A percentile compares a stretch with the other conserved stretches of the same genome.
Conservation (phyloP, 2,113 vertebrate species). For the Ceyx cyanopectus region DNA sequence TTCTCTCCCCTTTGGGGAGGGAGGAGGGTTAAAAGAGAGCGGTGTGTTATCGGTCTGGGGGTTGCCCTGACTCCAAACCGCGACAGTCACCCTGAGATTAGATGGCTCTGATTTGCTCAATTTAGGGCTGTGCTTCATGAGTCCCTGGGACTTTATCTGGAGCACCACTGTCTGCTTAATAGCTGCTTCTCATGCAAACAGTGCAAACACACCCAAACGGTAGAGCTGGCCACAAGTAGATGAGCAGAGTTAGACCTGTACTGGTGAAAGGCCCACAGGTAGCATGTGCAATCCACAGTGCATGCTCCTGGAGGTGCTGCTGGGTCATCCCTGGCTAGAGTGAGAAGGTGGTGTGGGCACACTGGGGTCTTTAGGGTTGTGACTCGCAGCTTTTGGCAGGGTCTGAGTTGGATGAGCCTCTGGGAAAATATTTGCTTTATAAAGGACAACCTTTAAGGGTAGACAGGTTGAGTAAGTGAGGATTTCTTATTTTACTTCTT, state of each 20-base stretch:
- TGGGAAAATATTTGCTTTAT: background rate
- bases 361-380: background rate
- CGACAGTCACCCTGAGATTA: background rate
- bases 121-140: background rate
- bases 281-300: background rate
- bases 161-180: background rate
- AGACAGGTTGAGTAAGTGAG: background rate
- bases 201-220: background rate
- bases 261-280: background rate
- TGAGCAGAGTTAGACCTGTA: constrained; percentile 1
- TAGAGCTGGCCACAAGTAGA: background rate
- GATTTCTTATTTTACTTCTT: background rate
- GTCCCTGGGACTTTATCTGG: background rate
- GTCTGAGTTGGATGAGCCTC: background rate
- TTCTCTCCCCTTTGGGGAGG: no score
- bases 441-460: background rate
- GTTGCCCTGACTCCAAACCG: no score
- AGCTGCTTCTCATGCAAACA: background rate
- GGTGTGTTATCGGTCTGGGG: no score
- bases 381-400: background rate
- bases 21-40: no score
- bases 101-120: background rate
- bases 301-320: background rate
- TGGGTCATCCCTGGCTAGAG: background rate
- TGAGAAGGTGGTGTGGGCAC: background rate